Conservation (phyloP, 2,797 vertebrate genomes). For the Cyprinella venusta region DNA sequence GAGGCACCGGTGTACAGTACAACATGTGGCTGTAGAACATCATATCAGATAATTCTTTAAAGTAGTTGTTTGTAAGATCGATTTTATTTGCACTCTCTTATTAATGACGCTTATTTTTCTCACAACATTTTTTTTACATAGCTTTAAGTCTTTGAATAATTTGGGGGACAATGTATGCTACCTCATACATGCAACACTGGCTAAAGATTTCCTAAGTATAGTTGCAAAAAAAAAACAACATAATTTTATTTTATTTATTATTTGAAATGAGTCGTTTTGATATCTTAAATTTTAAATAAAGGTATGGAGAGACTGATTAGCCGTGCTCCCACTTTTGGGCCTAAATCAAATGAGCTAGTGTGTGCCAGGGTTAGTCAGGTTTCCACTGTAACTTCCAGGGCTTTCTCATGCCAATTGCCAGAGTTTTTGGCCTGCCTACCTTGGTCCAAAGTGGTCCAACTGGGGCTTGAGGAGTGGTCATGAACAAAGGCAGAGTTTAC, state of each 20-base stretch:
- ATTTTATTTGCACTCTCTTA: neutral
- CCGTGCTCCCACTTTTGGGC: accelerated
- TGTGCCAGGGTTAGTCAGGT: no score
- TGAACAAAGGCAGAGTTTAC: no score
- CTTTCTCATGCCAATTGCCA: no score
- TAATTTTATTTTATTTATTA: neutral
- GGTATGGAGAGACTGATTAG: no score
- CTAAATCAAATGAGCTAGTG: no score
- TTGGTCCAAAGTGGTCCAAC: no score
- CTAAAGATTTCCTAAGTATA: neutral
- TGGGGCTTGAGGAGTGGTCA: no score
- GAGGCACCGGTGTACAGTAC: neutral
- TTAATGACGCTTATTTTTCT: neutral
- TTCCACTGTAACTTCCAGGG: no score
- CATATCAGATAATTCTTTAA: neutral
- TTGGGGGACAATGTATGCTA: neutral
- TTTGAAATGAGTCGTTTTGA: neutral
- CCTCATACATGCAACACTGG: neutral
- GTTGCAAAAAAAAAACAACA: neutral
- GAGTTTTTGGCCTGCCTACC: no score
- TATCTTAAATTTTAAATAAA: neutral
- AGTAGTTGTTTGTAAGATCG: neutral
- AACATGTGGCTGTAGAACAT: neutral
- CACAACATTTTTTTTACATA: neutral
- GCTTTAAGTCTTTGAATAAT: neutral